A percentile compares a stretch with the other conserved stretches of the same genome.
Conservation (phyloP, 1,140 invertebrate genomes). For the Drosophila repletoides region DNA sequence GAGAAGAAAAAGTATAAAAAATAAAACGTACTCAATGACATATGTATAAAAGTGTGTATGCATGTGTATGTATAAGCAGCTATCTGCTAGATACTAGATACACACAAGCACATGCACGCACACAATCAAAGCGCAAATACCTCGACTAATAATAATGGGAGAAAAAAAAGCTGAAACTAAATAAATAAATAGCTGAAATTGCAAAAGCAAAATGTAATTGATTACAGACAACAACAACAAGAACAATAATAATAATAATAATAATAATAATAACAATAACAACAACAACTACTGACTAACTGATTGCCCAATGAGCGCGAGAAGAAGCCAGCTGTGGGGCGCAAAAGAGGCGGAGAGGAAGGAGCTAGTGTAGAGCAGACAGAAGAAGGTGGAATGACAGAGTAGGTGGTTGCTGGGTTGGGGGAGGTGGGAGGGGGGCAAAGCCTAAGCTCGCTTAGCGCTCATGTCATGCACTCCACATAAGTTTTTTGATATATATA, state of each 20-base stretch:
- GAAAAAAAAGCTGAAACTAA: constrained; percentile 74
- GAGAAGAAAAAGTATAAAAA: constrained; percentile 41
- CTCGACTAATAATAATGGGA: constrained; percentile 72
- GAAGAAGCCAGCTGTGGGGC: constrained; percentile 16
- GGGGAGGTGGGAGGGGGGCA: constrained; percentile 13
- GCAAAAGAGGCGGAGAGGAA: neutral
- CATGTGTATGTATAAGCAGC: constrained; percentile 22
- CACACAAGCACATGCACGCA: constrained; percentile 12
- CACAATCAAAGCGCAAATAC: constrained; percentile 29
- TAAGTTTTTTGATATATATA: constrained; percentile 55
- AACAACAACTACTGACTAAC: constrained; percentile 54
- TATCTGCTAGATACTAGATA: constrained; percentile 64
- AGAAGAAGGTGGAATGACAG: constrained; percentile 1
- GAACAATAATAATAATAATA: constrained; percentile 18
- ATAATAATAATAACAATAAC: neutral
- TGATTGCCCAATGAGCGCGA: constrained; percentile 73
- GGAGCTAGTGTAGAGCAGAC: neutral
- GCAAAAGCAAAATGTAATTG: constrained; percentile 78
- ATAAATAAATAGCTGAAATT: constrained; percentile 80
- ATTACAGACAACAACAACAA: constrained; percentile 65
- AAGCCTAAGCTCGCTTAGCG: constrained; percentile 56
- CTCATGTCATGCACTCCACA: constrained; percentile 66
- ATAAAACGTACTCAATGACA: constrained; percentile 63
- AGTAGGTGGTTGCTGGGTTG: neutral
- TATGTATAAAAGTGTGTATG: constrained; percentile 8